A percentile compares a stretch with the other conserved stretches of the same genome.
These are phyloP conservation scores for Chiridota heheva DNA, from an alignment of 35 echinoderm and acorn worm genomes.

Conservation along the genomic window DNA sequence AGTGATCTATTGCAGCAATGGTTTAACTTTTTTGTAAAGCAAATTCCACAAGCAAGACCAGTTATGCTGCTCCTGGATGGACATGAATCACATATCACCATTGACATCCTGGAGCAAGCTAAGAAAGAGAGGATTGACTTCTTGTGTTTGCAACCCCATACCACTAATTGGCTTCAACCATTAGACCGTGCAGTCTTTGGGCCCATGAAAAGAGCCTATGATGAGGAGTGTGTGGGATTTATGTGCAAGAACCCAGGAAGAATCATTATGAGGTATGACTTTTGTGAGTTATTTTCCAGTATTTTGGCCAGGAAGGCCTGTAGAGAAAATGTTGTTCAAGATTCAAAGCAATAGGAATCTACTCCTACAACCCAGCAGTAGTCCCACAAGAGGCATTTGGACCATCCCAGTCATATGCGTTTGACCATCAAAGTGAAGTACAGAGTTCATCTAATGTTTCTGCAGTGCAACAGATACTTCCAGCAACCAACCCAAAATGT, in stretches of 20 bases:
- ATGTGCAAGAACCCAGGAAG: constrained; percentile 25
- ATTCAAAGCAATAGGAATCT: constrained; percentile 42
- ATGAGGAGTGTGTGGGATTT: constrained; percentile 21
- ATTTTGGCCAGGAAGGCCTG: not conserved
- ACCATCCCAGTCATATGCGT: constrained; percentile 6
- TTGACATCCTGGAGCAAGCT: not conserved
- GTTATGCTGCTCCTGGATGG: constrained; percentile 20
- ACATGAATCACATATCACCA: constrained; percentile 18
- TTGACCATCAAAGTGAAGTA: constrained; percentile 10
- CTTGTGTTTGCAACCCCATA: constrained; percentile 27
- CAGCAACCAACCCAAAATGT: not conserved
- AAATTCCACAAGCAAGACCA: constrained; percentile 21
- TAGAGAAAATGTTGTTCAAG: constrained; percentile 10
- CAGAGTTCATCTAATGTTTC: constrained; percentile 5
- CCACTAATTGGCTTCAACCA: constrained; percentile 30
- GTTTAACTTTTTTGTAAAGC: not conserved
- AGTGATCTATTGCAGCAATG: constrained; percentile 20
- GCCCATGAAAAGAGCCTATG: constrained; percentile 29
- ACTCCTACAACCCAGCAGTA: constrained; percentile 11
- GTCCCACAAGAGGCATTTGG: constrained; percentile 32
- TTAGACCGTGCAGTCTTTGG: constrained; percentile 36
- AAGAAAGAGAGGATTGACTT: constrained; percentile 9
- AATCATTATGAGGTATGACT: constrained; percentile 39
- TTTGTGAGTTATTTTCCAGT: constrained; percentile 19
- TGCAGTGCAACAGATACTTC: not conserved